Evolutionary conservation across 2,888 invertebrate genomes (phyloP).

Genomic region (Polylopha cassiicola): DNA sequence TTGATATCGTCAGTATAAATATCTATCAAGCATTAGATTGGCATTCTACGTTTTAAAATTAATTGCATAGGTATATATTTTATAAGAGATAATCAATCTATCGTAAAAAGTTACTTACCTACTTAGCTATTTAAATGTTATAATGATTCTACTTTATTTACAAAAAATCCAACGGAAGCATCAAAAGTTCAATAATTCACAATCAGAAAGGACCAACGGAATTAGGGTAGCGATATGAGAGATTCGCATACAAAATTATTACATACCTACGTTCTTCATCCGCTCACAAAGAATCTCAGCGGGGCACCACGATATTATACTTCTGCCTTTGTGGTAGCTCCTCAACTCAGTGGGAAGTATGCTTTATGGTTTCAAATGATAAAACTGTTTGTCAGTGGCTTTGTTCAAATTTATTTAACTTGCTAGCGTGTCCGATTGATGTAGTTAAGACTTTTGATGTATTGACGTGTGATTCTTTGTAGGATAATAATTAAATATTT

Average conservation of each 20-base stretch:
- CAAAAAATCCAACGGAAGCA: slow-evolving; percentile 67
- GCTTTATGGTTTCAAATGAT: slow-evolving; percentile 77
- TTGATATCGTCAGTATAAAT: slow-evolving; percentile 7
- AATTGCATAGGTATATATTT: too few species aligned
- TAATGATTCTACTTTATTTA: slow-evolving; percentile 33
- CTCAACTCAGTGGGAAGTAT: slow-evolving; percentile 68
- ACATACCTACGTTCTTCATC: slow-evolving; percentile 68
- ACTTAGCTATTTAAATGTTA: too few species aligned
- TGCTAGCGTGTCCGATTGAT: slow-evolving; percentile 60
- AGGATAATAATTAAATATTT: slow-evolving; percentile 27
- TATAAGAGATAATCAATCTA: too few species aligned
- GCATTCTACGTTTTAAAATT: background rate
- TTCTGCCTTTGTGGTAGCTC: slow-evolving; percentile 72
- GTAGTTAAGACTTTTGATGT: slow-evolving; percentile 44
- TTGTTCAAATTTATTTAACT: slow-evolving; percentile 61
- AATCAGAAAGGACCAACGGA: slow-evolving; percentile 69
- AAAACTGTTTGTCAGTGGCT: slow-evolving; percentile 74
- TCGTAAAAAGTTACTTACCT: too few species aligned
- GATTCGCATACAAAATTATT: slow-evolving; percentile 73
- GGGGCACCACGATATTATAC: slow-evolving; percentile 74
- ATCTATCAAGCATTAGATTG: too few species aligned
- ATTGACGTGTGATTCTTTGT: slow-evolving; percentile 38
- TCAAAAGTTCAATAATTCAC: slow-evolving; percentile 69
- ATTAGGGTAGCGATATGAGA: slow-evolving; percentile 70
- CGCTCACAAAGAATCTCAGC: slow-evolving; percentile 71